Percentiles rank a stretch among this genome's conserved stretches.
phyloP scores from a whole-genome alignment of 2,113 vertebrate genomes.

The Theristicus caerulescens region DNA sequence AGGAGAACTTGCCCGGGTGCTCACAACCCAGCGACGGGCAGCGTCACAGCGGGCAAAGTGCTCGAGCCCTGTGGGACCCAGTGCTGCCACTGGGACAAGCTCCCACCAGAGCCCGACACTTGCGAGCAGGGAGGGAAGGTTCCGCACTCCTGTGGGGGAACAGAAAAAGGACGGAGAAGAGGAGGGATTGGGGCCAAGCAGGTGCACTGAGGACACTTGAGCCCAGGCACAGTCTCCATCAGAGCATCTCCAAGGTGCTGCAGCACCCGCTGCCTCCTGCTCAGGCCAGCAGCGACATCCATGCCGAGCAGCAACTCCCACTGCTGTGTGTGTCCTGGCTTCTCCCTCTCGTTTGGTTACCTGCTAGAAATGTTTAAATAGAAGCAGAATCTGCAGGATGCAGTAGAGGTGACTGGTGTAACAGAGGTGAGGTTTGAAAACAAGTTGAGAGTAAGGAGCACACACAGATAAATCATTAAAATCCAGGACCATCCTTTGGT shows the following conservation, averaged over 20 bases:
- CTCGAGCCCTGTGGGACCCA: accelerated
- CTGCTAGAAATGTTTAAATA: background rate
- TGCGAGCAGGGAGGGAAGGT: background rate
- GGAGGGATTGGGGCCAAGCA: background rate
- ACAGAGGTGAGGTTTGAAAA: background rate
- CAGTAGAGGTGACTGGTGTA: background rate
- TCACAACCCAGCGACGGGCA: background rate
- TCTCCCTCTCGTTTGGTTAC: background rate
- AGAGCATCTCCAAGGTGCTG: background rate
- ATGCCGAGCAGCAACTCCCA: background rate
- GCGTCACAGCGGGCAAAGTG: background rate
- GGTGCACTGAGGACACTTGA: too few species aligned
- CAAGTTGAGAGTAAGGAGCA: background rate
- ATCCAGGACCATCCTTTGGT: background rate
- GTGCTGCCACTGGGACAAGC: accelerated
- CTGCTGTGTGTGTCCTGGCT: background rate
- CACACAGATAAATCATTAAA: background rate
- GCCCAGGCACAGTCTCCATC: background rate
- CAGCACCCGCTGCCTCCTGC: background rate
- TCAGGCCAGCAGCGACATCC: background rate
- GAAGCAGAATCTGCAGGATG: background rate
- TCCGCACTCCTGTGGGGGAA: accelerated
- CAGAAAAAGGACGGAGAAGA: background rate
- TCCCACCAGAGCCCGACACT: background rate
- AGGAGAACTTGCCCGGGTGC: background rate